Conservation (phyloP, 2,888 invertebrate genomes). For the Xanthia icteritia region DNA sequence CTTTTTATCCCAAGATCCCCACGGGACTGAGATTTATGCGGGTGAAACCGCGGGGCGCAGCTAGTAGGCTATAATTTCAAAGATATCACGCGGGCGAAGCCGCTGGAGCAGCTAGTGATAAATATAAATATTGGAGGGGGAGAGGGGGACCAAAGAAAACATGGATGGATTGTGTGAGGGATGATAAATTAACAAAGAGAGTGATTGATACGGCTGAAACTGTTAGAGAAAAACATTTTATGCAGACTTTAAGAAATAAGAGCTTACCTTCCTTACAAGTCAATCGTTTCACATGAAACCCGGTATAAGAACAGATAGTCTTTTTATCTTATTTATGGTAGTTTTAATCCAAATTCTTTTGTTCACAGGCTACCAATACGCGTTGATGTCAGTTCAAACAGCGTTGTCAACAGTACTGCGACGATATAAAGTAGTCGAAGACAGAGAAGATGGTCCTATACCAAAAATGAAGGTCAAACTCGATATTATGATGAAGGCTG, state of each 20-base stretch:
- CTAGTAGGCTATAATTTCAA: no score
- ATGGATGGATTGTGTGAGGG: not conserved
- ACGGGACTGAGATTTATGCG: no score
- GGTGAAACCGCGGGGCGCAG: no score
- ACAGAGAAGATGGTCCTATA: slow-evolving; percentile 71
- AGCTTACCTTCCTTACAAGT: not conserved
- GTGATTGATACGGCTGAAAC: not conserved
- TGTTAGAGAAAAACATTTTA: not conserved
- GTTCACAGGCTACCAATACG: slow-evolving; percentile 84
- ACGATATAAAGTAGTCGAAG: slow-evolving; percentile 76
- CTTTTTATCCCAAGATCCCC: no score
- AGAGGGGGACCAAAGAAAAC: not conserved
- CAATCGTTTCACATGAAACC: not conserved
- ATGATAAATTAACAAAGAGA: not conserved
- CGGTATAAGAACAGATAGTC: not conserved
- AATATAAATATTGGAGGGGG: not conserved
- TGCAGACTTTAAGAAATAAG: not conserved
- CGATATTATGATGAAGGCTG: slow-evolving; percentile 86
- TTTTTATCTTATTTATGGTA: not conserved
- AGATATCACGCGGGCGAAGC: no score
- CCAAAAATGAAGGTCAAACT: slow-evolving; percentile 82
- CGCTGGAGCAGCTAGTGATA: not conserved
- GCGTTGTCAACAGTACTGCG: slow-evolving; percentile 77
- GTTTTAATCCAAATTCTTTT: slow-evolving; percentile 8
- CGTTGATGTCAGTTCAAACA: slow-evolving; percentile 85